phyloP scores from a whole-genome alignment of 2,888 invertebrate species.

The Bedellia somnulentella region DNA sequence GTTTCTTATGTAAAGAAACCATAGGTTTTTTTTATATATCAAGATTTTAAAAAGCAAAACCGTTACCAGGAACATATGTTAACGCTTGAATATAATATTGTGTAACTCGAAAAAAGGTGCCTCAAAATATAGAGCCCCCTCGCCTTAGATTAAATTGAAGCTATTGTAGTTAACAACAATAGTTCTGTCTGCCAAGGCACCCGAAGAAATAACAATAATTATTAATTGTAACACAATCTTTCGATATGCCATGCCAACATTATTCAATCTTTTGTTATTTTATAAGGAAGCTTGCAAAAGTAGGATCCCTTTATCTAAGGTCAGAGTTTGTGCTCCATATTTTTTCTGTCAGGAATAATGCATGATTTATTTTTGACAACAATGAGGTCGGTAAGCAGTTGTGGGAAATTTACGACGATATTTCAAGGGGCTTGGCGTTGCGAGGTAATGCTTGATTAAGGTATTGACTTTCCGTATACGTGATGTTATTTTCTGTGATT shows the following conservation, averaged over 20 bases:
- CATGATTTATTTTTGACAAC: constrained; percentile 54
- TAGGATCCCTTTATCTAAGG: constrained; percentile 14
- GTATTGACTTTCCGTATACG: constrained; percentile 17
- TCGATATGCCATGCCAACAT: constrained; percentile 1
- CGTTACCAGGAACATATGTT: background rate
- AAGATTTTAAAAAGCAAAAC: too few species aligned
- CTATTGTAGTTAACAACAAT: constrained; percentile 35
- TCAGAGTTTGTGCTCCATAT: constrained; percentile 35
- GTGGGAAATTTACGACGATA: constrained; percentile 54
- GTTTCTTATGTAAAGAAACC: too few species aligned
- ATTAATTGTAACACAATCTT: constrained; percentile 4
- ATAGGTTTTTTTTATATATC: too few species aligned
- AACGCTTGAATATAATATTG: too few species aligned
- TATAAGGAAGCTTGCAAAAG: constrained; percentile 46
- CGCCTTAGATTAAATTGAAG: constrained; percentile 18
- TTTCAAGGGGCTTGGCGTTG: constrained; percentile 28
- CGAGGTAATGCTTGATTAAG: constrained; percentile 20
- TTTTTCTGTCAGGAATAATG: constrained; percentile 26
- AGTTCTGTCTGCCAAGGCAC: constrained; percentile 14
- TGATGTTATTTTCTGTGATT: too few species aligned
- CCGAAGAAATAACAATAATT: constrained; percentile 31
- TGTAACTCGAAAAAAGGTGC: too few species aligned
- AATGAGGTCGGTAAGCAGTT: constrained; percentile 30
- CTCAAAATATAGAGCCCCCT: background rate
- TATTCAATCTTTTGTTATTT: constrained; percentile 18